Conservation (phyloP, 2,888 invertebrate species). For the Perdita meconis region DNA sequence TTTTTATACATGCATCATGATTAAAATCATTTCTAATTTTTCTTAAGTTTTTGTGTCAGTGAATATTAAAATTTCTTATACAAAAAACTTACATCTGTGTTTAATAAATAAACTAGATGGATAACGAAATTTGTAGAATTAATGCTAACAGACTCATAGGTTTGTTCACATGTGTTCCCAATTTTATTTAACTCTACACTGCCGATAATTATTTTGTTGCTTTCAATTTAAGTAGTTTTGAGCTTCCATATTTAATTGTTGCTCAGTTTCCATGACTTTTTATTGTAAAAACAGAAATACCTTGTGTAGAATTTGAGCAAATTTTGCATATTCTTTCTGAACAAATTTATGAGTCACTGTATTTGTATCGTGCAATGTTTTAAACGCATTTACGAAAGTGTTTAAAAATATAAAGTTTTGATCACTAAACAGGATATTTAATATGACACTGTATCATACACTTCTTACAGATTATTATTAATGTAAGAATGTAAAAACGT, state of each 20-base stretch:
- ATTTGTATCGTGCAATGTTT: not conserved
- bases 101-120: not conserved
- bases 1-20: not conserved
- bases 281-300: no score
- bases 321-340: no score
- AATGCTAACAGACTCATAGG: not conserved
- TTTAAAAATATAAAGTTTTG: not conserved
- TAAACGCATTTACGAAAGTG: not conserved
- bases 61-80: not conserved
- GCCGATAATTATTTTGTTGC: no score
- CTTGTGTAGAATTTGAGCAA: no score
- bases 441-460: not conserved
- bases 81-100: not conserved
- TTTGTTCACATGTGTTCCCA: no score
- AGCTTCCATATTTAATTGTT: no score
- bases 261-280: no score
- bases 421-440: constrained; percentile 26
- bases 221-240: no score
- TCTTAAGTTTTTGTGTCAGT: not conserved
- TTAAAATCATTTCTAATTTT: not conserved
- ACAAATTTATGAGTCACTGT: no score
- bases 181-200: no score
- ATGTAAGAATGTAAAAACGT: constrained; percentile 20
- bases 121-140: not conserved
- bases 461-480: constrained; percentile 21